These are phyloP conservation scores for Catharus minimus DNA, from an alignment of 2,113 vertebrate species.

Conservation along the genomic window DNA sequence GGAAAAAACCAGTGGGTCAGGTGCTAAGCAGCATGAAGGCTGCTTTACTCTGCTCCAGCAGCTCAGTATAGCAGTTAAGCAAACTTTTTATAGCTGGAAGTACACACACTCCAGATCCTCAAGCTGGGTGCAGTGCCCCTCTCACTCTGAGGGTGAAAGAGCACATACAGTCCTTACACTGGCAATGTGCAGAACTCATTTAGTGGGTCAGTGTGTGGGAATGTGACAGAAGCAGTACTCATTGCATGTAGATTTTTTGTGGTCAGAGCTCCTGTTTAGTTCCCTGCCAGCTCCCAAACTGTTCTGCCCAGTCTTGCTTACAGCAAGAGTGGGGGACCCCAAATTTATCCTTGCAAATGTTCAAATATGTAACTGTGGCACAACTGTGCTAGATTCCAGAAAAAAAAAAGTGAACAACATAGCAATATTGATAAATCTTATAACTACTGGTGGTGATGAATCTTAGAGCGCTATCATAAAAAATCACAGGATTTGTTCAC, in stretches of 20 bases:
- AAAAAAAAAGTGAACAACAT: not conserved
- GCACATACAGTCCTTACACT: not conserved
- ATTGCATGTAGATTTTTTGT: not conserved
- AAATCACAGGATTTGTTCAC: not conserved
- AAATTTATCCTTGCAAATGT: not conserved
- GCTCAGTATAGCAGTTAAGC: not conserved
- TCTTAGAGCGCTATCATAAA: not conserved
- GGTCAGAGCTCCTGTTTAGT: not conserved
- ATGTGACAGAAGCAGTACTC: not conserved
- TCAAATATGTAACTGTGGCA: not conserved
- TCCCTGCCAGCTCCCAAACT: not conserved
- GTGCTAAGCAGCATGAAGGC: not conserved
- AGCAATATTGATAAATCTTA: not conserved
- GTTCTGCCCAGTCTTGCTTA: not conserved
- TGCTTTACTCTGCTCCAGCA: not conserved
- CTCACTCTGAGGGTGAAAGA: not conserved
- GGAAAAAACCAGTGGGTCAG: not conserved
- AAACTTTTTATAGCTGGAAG: not conserved
- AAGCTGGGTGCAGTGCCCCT: not conserved
- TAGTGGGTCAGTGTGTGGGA: not conserved
- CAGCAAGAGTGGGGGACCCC: not conserved
- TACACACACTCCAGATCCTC: not conserved
- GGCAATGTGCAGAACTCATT: not conserved
- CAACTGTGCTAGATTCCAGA: not conserved
- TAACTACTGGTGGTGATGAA: not conserved